Conservation (phyloP, 2,797 vertebrate genomes). For the Tenualosa thibaudeaui region DNA sequence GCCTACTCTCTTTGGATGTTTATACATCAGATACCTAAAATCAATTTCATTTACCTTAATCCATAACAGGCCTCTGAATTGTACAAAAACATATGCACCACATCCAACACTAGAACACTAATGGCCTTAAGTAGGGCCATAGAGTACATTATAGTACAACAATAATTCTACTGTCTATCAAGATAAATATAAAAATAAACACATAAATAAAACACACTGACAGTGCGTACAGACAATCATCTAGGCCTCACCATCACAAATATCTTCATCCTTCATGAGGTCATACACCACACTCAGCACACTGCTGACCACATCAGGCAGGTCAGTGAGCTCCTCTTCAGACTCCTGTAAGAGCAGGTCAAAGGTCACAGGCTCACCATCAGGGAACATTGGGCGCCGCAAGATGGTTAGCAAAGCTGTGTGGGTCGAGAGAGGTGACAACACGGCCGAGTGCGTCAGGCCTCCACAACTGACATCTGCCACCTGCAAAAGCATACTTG, state of each 20-base stretch:
- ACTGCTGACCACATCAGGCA: slow-evolving; percentile 77
- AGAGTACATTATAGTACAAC: background rate
- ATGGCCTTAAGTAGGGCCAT: background rate
- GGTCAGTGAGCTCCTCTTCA: slow-evolving; percentile 57
- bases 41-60: background rate
- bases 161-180: background rate
- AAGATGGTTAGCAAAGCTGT: slow-evolving; percentile 80
- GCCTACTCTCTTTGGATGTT: background rate
- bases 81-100: background rate
- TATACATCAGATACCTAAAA: background rate
- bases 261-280: slow-evolving; percentile 59
- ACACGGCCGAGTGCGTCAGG: slow-evolving; percentile 74
- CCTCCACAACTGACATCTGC: slow-evolving; percentile 71
- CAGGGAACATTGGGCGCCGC: slow-evolving; percentile 49
- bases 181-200: background rate
- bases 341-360: slow-evolving; percentile 46
- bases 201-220: background rate
- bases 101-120: background rate
- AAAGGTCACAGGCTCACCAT: slow-evolving; percentile 48
- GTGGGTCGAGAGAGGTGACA: slow-evolving; percentile 78
- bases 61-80: background rate
- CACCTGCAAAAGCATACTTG: slow-evolving; percentile 67
- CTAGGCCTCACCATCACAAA: slow-evolving; percentile 51
- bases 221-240: background rate
- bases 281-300: slow-evolving; percentile 74